Conservation (phyloP, 2,113 vertebrate species). For the Furnarius figulus region DNA sequence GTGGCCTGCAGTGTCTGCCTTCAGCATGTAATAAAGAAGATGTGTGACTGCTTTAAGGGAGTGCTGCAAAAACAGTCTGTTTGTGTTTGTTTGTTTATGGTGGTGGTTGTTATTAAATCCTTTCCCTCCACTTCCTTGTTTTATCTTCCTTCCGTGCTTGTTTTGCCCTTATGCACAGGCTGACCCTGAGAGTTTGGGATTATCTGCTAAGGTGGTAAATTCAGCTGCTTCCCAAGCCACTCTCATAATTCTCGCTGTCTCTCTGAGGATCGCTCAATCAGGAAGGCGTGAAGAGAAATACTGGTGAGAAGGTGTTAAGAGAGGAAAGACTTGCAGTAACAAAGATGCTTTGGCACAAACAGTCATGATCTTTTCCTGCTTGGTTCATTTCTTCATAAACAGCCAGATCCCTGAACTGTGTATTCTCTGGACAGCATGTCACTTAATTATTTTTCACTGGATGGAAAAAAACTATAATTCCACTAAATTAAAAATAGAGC, state of each 20-base stretch:
- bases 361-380: neutral
- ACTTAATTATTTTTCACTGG: conserved; percentile 55
- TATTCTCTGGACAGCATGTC: conserved; percentile 33
- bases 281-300: neutral
- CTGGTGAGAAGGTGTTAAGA: neutral
- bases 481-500: conserved; percentile 63
- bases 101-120: neutral
- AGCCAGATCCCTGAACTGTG: neutral
- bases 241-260: neutral
- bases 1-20: neutral
- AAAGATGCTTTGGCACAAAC: neutral
- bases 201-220: neutral
- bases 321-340: neutral
- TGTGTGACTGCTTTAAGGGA: neutral
- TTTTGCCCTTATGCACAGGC: neutral
- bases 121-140: neutral
- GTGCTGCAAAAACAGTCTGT: neutral
- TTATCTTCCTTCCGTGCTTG: neutral
- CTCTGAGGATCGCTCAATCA: neutral
- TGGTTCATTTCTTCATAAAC: conserved; percentile 3
- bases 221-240: neutral
- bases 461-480: conserved; percentile 38
- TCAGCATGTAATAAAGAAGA: neutral
- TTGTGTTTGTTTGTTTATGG: fast-evolving
- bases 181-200: neutral